Evolutionary conservation across 2,888 invertebrate species (phyloP).

Genomic region (Matsumyia berberina): DNA sequence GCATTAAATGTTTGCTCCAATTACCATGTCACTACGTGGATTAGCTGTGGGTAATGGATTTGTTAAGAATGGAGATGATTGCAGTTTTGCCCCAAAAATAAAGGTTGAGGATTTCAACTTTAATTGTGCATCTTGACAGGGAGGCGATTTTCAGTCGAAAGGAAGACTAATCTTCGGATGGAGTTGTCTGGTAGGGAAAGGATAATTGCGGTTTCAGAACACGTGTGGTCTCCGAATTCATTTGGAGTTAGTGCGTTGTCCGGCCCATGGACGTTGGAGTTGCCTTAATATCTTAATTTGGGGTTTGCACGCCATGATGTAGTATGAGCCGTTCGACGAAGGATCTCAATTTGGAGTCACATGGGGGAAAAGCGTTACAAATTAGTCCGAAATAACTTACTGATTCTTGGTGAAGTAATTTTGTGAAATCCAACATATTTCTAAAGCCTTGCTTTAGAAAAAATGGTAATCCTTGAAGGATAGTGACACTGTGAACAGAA

Average conservation of each 20-base stretch:
- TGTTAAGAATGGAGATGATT: conserved; percentile 14
- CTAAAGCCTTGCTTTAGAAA: too few relatives aligned
- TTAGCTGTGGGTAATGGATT: conserved; percentile 20
- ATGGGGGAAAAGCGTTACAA: too few relatives aligned
- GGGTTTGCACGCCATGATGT: background rate
- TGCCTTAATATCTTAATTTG: conserved; percentile 52
- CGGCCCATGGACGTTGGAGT: conserved; percentile 1
- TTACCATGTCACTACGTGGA: conserved; percentile 43
- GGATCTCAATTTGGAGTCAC: too few relatives aligned
- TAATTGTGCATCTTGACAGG: conserved; percentile 24
- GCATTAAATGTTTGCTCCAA: conserved; percentile 55
- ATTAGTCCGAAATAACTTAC: too few relatives aligned
- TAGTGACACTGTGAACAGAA: too few relatives aligned
- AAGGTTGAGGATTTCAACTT: background rate
- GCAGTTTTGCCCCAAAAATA: conserved; percentile 1
- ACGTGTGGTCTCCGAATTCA: conserved; percentile 53
- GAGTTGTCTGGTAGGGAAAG: conserved; percentile 17
- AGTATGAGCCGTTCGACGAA: too few relatives aligned
- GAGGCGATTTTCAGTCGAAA: background rate
- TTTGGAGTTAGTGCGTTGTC: background rate
- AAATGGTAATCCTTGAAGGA: too few relatives aligned
- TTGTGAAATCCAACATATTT: too few relatives aligned
- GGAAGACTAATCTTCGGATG: conserved; percentile 22
- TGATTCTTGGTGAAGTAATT: too few relatives aligned
- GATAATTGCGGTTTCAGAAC: conserved; percentile 25